Evolutionary conservation across 92 coral and sea anemone genomes (phyloP).

Genomic region (Parazoanthus atlanticus): DNA sequence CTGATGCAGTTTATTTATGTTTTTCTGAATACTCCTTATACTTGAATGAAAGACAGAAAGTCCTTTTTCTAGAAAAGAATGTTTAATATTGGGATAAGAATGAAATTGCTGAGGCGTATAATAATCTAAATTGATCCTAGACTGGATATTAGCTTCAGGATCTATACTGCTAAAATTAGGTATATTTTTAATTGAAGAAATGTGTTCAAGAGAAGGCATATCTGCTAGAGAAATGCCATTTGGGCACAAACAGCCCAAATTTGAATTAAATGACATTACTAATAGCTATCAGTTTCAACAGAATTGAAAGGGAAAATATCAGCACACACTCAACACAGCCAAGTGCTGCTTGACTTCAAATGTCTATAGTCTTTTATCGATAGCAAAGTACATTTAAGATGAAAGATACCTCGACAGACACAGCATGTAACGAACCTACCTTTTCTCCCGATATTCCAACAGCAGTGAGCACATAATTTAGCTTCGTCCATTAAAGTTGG

Average conservation of each 20-base stretch:
- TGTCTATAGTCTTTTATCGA: conserved; percentile 1
- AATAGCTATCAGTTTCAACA: conserved; percentile 12
- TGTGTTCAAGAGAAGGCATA: conserved; percentile 37
- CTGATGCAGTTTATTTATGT: conserved; percentile 34
- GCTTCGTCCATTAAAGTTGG: not conserved
- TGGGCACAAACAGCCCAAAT: conserved; percentile 33
- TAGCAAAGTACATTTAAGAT: not conserved
- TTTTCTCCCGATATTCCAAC: not conserved
- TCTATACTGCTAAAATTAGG: conserved; percentile 29
- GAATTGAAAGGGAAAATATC: conserved; percentile 26
- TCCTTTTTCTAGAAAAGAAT: not conserved
- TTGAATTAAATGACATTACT: conserved; percentile 34
- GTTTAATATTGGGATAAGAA: conserved; percentile 15
- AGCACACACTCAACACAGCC: not conserved
- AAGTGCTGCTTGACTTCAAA: not conserved
- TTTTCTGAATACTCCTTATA: conserved; percentile 50
- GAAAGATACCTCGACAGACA: not conserved
- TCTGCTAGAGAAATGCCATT: conserved; percentile 25
- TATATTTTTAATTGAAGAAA: conserved; percentile 10
- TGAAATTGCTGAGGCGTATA: conserved; percentile 40
- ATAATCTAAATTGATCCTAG: conserved; percentile 32
- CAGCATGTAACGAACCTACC: conserved; percentile 2
- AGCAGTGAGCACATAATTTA: not conserved
- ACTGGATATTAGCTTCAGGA: conserved; percentile 33
- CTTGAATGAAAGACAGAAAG: conserved; percentile 57